Base-by-base conservation (phyloP, 2,113 vertebrate genomes). In the Ondatra zibethicus region DNA sequence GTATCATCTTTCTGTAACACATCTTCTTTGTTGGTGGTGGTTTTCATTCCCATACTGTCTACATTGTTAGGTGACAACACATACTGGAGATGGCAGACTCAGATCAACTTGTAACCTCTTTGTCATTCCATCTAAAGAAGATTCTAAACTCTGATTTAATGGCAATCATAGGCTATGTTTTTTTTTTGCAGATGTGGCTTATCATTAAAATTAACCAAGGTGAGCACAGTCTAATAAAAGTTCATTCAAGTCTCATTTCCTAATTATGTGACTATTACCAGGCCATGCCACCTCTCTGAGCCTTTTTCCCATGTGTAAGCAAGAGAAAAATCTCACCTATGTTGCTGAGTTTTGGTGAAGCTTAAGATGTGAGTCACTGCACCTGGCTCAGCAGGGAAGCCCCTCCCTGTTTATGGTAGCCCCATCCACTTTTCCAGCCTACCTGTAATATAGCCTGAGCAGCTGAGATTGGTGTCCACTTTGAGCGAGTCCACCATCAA, bases 11-110 rank as follows among this genome's bases (percentile, higher is more conserved):
- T 39, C 47, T 68, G 89, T 81, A 85, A 76, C 21, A 80, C 75
- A 85, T 66, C 55, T 90, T 92, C 77, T 92, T 92, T 75, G 19
- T 13, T 96, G 42, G 3, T 70, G 61, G 61, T 82, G 66, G 31
- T 94, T 27, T 61, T n/a, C 31, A 84, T 23, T 50, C 25, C 33
- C 31, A 6, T 55, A 16, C 33, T 7, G 63, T 42, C 52, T 90
- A 19, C 36, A 5, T 91, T 84, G 77, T 88, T 70, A 87, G 47
- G 76, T 8, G 9, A 42, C 8, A 73, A 25, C 13, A 66, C 58
- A 23, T 65, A 55, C 72, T 82, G n/a, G 10, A 72, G 25, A 81
- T 10, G 23, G 12, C 36, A 92, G 27, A 33, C 70, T 88, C 75
- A 84, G 39, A 36, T 91, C 13, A 47, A 91, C 29, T 84, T 89